These are phyloP conservation scores for Diadumene lineata DNA, from an alignment of 92 coral and sea anemone genomes.

Conservation along the genomic window DNA sequence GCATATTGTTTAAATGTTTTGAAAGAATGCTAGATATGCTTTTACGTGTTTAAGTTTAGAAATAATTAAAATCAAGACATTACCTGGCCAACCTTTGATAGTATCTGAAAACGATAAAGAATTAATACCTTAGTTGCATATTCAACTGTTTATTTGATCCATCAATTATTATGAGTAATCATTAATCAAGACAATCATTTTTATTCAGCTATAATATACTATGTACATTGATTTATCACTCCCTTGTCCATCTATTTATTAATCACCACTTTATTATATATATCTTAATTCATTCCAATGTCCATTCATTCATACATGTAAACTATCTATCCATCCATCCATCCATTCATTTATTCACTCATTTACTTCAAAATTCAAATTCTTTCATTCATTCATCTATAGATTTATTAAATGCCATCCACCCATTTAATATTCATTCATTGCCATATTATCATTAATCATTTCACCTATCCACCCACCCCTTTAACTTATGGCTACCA, in stretches of 20 bases:
- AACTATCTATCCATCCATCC: neutral
- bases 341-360: neutral
- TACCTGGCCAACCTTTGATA: slow-evolving; percentile 85
- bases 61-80: neutral
- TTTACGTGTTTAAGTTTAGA: neutral
- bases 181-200: neutral
- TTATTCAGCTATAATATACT: no score
- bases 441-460: neutral
- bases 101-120: slow-evolving; percentile 44
- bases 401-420: neutral
- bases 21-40: neutral
- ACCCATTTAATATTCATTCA: neutral
- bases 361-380: neutral
- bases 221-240: neutral
- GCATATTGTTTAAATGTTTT: no score
- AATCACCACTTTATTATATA: no score
- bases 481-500: neutral
- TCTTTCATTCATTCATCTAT: neutral
- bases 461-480: neutral
- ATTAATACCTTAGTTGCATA: neutral
- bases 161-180: neutral
- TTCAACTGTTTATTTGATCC: neutral
- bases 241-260: neutral
- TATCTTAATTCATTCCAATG: neutral
- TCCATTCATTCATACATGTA: neutral